These are phyloP conservation scores for Digitonthophagus gazella DNA, from an alignment of 2,888 invertebrate genomes.

Conservation along the genomic window DNA sequence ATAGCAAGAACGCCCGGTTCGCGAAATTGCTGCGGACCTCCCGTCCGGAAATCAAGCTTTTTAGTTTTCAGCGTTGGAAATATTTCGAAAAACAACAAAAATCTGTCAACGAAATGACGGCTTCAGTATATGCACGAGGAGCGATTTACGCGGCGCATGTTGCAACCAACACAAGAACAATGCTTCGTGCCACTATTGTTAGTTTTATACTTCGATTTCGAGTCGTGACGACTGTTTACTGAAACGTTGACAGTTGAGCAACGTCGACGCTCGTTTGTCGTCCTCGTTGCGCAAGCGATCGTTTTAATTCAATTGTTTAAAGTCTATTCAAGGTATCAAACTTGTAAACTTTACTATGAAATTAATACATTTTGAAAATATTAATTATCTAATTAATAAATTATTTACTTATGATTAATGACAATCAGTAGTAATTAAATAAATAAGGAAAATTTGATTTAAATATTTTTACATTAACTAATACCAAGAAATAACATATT, in stretches of 20 bases:
- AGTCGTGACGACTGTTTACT: neutral
- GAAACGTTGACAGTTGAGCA: neutral
- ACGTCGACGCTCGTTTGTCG: neutral
- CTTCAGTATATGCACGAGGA: neutral
- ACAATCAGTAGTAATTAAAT: neutral
- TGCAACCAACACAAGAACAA: neutral
- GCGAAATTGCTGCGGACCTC: neutral
- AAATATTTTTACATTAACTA: too few relatives aligned
- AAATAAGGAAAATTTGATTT: too few relatives aligned
- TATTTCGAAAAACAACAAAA: too few relatives aligned
- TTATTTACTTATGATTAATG: too few relatives aligned
- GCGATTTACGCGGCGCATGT: neutral
- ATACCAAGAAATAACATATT: neutral
- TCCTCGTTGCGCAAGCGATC: neutral
- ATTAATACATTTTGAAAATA: neutral
- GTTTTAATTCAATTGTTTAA: neutral
- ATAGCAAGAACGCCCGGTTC: too few relatives aligned
- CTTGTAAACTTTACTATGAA: neutral
- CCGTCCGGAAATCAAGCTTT: neutral
- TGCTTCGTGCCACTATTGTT: neutral
- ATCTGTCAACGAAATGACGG: too few relatives aligned
- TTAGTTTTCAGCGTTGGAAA: too few relatives aligned
- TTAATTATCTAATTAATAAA: neutral
- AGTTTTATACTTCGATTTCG: neutral
- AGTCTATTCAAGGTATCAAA: neutral